Evolutionary conservation across 2,797 vertebrate species (phyloP), one percentile per base, ranked within the genome.

Genomic region (Cossypha caffra): DNA sequence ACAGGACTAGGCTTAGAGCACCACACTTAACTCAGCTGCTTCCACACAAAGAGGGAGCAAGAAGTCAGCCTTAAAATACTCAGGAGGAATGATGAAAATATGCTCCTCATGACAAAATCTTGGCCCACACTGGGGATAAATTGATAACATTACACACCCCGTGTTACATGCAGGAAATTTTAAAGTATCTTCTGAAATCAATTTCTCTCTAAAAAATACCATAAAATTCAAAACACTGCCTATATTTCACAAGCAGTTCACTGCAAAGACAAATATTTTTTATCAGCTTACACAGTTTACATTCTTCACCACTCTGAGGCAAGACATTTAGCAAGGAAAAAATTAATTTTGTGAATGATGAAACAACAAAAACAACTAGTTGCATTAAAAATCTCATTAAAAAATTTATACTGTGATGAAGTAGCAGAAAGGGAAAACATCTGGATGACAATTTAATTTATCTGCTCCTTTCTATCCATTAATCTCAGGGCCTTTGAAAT

Each of bases 181-280:
- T 96, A 86, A 97, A 97, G 94, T 67, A 93, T 94, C 85, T 97
- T 90, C 83, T 95, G 82, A 84, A 97, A 97, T 90, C 96, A 91
- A 93, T 97, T 96, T 96, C 84, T 97, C 93, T 94, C 94, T 93
- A 95, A 91, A 77, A 96, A 90, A 72, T 80, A 87, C 62, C 61
- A 86, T 71, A 91, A 78, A 97, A 93, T 90, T 97, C 92, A 97
- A 96, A 95, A 91, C 47, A 69, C 23, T 95, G 54, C 91, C 96
- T 79, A 64, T 85, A 95, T 95, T 93, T 97, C 73, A 66, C 62
- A 92, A 97, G 92, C 80, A 96, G 83, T 91, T 97, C 94, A 95
- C 78, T 89, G 87, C 83, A 94, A 97, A 97, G 62, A 59, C 87
- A 94, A 92, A 91, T 83, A 80, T 94, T 90, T 94, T 88, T 52